Conservation (phyloP, 2,113 vertebrate species). For the Trogon surrucura region DNA sequence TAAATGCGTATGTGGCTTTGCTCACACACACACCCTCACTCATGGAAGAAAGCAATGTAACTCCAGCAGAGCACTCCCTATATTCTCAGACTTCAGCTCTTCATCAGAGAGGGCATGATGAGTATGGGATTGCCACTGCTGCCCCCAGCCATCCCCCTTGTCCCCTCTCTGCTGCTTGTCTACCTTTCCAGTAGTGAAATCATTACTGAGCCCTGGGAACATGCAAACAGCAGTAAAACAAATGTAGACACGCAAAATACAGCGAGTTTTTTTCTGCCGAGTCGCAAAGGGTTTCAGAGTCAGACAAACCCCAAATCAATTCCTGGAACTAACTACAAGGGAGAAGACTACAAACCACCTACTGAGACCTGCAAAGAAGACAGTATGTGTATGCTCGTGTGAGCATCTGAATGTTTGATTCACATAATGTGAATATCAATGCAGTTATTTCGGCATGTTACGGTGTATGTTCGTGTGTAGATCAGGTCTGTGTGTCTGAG, state of each 20-base stretch:
- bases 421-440: not conserved
- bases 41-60: rapidly evolving
- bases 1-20: not conserved
- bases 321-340: constrained; percentile 29
- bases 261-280: constrained; percentile 70
- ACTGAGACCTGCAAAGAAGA: not conserved
- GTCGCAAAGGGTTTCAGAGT: constrained; percentile 58
- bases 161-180: not conserved
- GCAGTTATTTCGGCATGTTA: not conserved
- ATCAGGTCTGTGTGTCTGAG: not conserved
- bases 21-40: not conserved
- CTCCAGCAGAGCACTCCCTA: not conserved
- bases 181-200: constrained; percentile 39
- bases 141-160: not conserved
- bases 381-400: not conserved
- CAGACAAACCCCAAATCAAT: constrained; percentile 71
- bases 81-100: not conserved
- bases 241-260: not conserved
- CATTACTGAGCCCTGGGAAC: constrained; percentile 57
- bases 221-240: constrained; percentile 73
- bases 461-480: not conserved
- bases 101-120: not conserved
- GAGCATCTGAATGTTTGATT: not conserved
- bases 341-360: constrained; percentile 5
- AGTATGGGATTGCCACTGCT: not conserved